A percentile compares a stretch with the other conserved stretches of the same genome.
These are phyloP conservation scores for Horisme vitalbata DNA, from an alignment of 2,888 invertebrate species.

Conservation along the genomic window DNA sequence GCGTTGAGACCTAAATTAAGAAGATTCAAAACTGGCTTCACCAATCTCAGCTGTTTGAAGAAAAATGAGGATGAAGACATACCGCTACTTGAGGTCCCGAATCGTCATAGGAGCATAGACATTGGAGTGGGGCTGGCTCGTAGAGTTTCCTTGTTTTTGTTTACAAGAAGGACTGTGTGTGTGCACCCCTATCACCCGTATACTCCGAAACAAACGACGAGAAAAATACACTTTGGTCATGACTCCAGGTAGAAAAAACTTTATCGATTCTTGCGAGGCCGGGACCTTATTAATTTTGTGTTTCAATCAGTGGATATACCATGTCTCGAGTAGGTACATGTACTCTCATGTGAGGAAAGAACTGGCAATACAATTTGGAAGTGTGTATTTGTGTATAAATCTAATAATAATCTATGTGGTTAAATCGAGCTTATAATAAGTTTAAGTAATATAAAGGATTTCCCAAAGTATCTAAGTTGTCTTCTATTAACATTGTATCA, in stretches of 20 bases:
- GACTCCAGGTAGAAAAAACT: slow-evolving; percentile 30
- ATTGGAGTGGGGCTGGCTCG: slow-evolving; percentile 70
- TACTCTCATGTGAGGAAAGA: no score
- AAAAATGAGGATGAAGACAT: slow-evolving; percentile 51
- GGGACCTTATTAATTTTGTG: not conserved
- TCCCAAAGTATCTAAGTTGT: no score
- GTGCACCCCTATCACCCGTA: slow-evolving; percentile 75
- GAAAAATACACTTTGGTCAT: slow-evolving; percentile 60
- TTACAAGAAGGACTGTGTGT: slow-evolving; percentile 66
- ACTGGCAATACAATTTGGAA: no score
- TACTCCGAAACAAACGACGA: slow-evolving; percentile 67
- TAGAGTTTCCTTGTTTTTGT: slow-evolving; percentile 67
- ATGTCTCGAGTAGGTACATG: no score
- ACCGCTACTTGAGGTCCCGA: slow-evolving; percentile 57
- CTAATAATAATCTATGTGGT: no score
- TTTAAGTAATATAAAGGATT: no score
- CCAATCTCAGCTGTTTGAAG: slow-evolving; percentile 62
- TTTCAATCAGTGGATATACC: no score
- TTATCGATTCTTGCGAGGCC: not conserved
- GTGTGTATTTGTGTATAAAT: no score
- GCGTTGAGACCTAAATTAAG: slow-evolving; percentile 52
- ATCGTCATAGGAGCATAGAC: slow-evolving; percentile 68
- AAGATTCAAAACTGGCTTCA: slow-evolving; percentile 53
- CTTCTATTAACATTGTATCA: no score
- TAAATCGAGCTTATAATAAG: no score